These are phyloP conservation scores for Ornithorhynchus anatinus DNA, from an alignment of 2,113 vertebrate species.

Conservation along the genomic window DNA sequence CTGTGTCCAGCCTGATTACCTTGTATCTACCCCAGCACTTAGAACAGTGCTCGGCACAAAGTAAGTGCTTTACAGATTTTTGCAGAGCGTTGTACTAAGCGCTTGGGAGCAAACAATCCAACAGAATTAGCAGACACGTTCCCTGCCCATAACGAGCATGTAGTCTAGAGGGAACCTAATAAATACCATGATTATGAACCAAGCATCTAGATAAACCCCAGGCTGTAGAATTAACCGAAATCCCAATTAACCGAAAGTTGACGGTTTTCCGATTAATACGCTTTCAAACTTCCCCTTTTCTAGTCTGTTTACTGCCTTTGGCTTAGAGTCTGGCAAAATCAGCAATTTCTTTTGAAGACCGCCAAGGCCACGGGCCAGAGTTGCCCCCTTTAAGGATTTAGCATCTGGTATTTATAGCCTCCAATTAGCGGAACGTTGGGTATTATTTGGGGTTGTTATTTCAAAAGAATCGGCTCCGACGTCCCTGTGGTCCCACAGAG, in stretches of 20 bases:
- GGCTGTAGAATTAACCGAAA: background rate
- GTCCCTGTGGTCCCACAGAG: slow-evolving; percentile 29
- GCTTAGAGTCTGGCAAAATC: background rate
- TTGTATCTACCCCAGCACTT: too few relatives aligned
- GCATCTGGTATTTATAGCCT: slow-evolving; percentile 7
- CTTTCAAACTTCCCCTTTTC: background rate
- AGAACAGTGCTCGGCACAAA: too few relatives aligned
- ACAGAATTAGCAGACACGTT: too few relatives aligned
- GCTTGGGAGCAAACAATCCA: too few relatives aligned
- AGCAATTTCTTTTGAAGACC: background rate
- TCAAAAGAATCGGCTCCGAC: slow-evolving; percentile 16
- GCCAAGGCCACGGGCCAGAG: background rate
- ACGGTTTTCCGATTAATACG: background rate
- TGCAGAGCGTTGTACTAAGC: too few relatives aligned
- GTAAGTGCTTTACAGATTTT: too few relatives aligned
- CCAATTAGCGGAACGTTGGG: slow-evolving; percentile 29
- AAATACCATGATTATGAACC: too few relatives aligned
- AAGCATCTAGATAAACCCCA: too few relatives aligned
- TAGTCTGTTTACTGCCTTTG: background rate
- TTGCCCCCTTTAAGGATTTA: background rate
- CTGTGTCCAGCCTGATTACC: too few relatives aligned
- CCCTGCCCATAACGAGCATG: too few relatives aligned
- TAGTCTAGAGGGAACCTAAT: too few relatives aligned
- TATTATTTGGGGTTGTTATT: slow-evolving; percentile 29
- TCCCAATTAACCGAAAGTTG: background rate